Conservation (phyloP, 2,797 vertebrate species). For the Paguma larvata region DNA sequence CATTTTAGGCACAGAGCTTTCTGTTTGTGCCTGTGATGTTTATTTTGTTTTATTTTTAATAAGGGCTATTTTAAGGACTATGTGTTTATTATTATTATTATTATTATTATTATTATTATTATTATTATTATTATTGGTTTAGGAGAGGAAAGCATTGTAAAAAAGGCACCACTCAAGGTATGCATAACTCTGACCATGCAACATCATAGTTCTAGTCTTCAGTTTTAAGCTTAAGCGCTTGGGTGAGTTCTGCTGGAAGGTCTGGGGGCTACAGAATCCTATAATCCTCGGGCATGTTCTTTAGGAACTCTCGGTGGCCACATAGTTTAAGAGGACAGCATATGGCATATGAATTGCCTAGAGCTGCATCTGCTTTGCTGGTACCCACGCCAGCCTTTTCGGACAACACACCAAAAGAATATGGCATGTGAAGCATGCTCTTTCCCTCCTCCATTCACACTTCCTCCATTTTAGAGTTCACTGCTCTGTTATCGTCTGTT, state of each 20-base stretch:
- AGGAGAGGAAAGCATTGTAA: neutral
- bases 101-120: no score
- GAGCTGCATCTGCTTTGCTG: slow-evolving; percentile 40
- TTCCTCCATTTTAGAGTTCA: neutral
- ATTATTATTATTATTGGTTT: neutral
- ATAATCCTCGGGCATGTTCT: neutral
- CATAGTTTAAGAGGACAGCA: neutral
- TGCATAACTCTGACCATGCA: neutral
- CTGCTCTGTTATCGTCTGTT: neutral
- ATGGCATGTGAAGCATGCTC: neutral
- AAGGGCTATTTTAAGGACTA: neutral
- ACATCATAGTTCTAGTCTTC: neutral
- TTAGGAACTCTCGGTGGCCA: neutral
- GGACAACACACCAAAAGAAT: neutral
- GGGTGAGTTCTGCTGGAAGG: neutral
- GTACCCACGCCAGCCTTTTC: neutral
- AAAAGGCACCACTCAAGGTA: neutral
- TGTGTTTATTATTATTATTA: neutral
- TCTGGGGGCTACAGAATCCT: neutral
- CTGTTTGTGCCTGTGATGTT: neutral
- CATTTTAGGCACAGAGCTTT: neutral
- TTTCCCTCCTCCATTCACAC: neutral
- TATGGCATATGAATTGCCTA: neutral
- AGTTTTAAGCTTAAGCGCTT: neutral
- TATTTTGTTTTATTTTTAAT: no score